Conservation (phyloP, 1,140 invertebrate species). For the Apis laboriosa region DNA sequence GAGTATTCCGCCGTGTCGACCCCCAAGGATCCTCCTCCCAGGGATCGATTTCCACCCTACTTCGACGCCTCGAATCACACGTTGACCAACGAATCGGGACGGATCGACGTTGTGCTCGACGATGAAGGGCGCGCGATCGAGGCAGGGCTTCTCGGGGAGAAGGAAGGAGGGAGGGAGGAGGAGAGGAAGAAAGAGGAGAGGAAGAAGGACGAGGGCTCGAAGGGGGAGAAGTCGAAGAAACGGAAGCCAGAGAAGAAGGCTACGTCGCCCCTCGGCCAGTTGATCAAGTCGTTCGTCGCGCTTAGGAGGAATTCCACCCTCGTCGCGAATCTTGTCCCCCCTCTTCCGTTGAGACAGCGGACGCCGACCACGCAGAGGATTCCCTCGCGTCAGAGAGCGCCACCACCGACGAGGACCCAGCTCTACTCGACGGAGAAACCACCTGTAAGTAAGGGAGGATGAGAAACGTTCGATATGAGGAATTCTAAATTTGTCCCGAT, state of each 20-base stretch:
- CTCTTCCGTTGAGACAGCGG: slow-evolving; percentile 2
- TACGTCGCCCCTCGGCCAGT: slow-evolving; percentile 34
- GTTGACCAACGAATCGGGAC: slow-evolving; percentile 35
- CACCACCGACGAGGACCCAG: neutral
- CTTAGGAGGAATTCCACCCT: slow-evolving; percentile 42
- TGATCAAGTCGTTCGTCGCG: slow-evolving; percentile 55
- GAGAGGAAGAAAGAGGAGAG: slow-evolving; percentile 25
- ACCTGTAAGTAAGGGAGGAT: slow-evolving; percentile 1
- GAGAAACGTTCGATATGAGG: neutral
- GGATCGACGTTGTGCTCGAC: slow-evolving; percentile 50
- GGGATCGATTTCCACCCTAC: slow-evolving; percentile 69
- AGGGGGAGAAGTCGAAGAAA: neutral
- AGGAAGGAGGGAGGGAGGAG: neutral
- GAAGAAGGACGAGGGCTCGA: slow-evolving; percentile 6
- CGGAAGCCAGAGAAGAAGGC: neutral
- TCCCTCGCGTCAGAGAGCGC: neutral
- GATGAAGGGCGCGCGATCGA: slow-evolving; percentile 17
- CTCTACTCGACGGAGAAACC: neutral
- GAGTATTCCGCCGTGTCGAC: slow-evolving; percentile 40
- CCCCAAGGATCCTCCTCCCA: slow-evolving; percentile 54
- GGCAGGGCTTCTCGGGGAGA: neutral
- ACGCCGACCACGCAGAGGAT: neutral
- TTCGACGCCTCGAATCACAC: slow-evolving; percentile 61
- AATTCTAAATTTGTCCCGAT: neutral
- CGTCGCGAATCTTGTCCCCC: neutral